Evolutionary conservation across 1,140 invertebrate genomes (phyloP), one percentile per base, ranked within the genome.

Genomic region (Telenomus remus): DNA sequence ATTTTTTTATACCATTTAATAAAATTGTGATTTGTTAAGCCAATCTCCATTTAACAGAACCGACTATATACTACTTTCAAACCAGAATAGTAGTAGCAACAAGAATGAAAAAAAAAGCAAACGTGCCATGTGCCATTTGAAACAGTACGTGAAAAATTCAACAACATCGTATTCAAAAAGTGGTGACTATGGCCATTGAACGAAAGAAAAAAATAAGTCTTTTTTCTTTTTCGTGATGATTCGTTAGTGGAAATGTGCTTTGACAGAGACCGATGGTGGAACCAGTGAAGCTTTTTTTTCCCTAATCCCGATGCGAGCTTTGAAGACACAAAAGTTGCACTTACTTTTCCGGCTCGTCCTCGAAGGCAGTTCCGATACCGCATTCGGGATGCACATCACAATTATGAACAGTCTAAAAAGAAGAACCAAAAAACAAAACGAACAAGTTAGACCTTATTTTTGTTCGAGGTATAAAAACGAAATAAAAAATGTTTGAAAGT

Each of bases 281-380:
- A 82, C 61, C 76, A 49, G n/a, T n/a, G 55, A 61, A 69, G 19
- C 19, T 27, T 27, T 27, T 27, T 39, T 39, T 39, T 39, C 37
- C 37, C 9, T 39, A 11, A 11, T 39, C 37, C n/a, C n/a, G 9
- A n/a, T 11, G n/a, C 9, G 9, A 1, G 37, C 37, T 39, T 39
- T 9, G 1, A 11, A 39, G n/a, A 39, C 9, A 39, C 9, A 9
- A 39, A 39, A 39, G n/a, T n/a, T 11, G 19, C 37, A 91, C 91
- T 91, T 88, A 91, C 91, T 91, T 92, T 87, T 92, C 91, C 66
- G 89, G 87, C 34, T 85, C 88, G 49, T 90, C 82, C 33, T 91
- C 90, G 63, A 90, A 91, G 16, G 89, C 89, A 37, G 86, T 86
- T 34, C 89, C 90, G 42, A 90, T 89, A 15, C 89, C 89, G 79